These are phyloP conservation scores for Haliclona indistincta DNA, from an alignment of 37 sponge, comb jelly and placozoan genomes.

Conservation along the genomic window DNA sequence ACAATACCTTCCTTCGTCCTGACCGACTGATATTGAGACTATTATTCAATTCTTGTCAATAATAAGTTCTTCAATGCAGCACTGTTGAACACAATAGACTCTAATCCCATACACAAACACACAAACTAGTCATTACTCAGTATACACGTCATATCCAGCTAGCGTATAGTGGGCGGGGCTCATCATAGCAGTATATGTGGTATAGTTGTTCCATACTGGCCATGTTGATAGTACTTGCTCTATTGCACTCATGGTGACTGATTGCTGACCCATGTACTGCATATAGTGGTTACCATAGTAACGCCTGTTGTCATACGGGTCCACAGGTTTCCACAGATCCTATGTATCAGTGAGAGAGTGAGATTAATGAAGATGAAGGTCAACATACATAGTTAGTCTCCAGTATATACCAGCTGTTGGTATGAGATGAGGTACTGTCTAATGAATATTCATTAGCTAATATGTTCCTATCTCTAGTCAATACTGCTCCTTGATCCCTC, in stretches of 20 bases:
- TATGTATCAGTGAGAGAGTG: conserved; percentile 8
- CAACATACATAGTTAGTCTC: conserved; percentile 74
- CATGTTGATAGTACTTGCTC: conserved; percentile 21
- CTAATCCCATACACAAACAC: conserved; percentile 6
- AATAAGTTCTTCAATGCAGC: background rate
- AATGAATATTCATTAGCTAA: conserved; percentile 27
- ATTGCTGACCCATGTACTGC: conserved; percentile 33
- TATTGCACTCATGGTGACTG: conserved; percentile 32
- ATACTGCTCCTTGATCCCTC: conserved; percentile 47
- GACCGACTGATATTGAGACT: background rate
- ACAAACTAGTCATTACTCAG: background rate
- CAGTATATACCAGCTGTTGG: conserved; percentile 61
- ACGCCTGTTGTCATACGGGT: conserved; percentile 56
- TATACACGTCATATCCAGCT: conserved; percentile 44
- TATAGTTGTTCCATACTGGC: conserved; percentile 55
- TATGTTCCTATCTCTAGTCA: conserved; percentile 53
- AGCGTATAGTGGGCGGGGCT: conserved; percentile 15
- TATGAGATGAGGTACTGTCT: background rate
- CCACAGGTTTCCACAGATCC: conserved; percentile 58
- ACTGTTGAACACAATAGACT: too few relatives aligned
- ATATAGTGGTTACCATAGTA: conserved; percentile 61
- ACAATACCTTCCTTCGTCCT: background rate
- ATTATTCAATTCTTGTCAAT: background rate
- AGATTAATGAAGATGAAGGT: background rate
- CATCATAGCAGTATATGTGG: conserved; percentile 63